Percentiles rank a stretch among this genome's conserved stretches.
Evolutionary conservation across 2,797 vertebrate species (phyloP).

Genomic region (Chrosomus eos): DNA sequence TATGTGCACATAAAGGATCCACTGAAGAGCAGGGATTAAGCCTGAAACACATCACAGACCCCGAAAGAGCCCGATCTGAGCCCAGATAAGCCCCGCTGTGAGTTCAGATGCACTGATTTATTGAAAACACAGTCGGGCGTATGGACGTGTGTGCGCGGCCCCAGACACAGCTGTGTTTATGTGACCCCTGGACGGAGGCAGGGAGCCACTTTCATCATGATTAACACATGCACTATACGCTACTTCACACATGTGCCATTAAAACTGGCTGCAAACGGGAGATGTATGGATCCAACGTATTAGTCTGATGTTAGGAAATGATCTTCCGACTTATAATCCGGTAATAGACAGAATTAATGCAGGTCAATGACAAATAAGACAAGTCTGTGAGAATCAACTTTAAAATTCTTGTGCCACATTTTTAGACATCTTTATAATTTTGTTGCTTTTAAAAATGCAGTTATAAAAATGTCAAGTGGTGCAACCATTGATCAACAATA

Average conservation of each 20-base stretch:
- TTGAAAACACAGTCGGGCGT: conserved; percentile 56
- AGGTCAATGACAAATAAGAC: background rate
- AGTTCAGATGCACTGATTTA: conserved; percentile 55
- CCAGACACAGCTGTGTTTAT: conserved; percentile 80
- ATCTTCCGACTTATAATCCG: conserved; percentile 15
- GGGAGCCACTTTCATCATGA: conserved; percentile 50
- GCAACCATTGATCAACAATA: background rate
- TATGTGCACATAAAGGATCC: conserved; percentile 16
- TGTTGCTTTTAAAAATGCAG: too few relatives aligned
- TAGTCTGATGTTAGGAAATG: background rate
- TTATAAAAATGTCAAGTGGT: background rate
- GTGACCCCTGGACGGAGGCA: conserved; percentile 73
- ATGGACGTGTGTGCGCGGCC: conserved; percentile 28
- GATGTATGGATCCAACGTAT: background rate
- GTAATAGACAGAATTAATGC: background rate
- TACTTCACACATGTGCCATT: background rate
- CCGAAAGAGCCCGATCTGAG: conserved; percentile 29
- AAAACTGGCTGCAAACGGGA: background rate
- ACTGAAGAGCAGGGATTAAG: conserved; percentile 41
- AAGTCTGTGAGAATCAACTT: background rate
- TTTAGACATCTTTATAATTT: background rate
- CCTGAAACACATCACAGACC: conserved; percentile 28
- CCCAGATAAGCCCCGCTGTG: conserved; percentile 51
- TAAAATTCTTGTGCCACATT: background rate
- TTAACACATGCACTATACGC: conserved; percentile 52